Evolutionary conservation across 1,140 invertebrate genomes (phyloP).

Genomic region (Lithobius niger): DNA sequence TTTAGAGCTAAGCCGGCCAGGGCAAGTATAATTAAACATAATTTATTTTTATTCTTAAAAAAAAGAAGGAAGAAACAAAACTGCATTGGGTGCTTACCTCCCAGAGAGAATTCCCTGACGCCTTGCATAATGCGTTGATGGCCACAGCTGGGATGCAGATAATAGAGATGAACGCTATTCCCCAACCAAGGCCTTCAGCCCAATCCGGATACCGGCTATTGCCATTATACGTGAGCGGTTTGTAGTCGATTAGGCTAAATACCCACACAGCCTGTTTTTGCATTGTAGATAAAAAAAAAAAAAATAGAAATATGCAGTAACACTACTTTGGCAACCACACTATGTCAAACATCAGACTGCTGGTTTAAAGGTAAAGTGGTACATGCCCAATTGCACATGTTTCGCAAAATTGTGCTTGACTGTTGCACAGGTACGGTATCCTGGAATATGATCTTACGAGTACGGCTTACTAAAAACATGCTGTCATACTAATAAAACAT

Average conservation of each 20-base stretch:
- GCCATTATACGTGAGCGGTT: conserved; percentile 61
- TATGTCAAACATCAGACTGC: no score
- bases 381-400: no score
- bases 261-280: conserved; percentile 61
- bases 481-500: no score
- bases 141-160: conserved; percentile 74
- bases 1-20: conserved; percentile 4
- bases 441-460: no score
- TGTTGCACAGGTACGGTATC: no score
- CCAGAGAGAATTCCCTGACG: conserved; percentile 51
- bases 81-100: conserved; percentile 42
- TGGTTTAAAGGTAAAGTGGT: no score
- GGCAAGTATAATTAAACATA: conserved; percentile 15
- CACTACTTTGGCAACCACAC: no score
- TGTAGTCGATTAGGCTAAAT: conserved; percentile 72
- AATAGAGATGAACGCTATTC: conserved; percentile 61
- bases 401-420: no score
- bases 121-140: conserved; percentile 49
- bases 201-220: conserved; percentile 64
- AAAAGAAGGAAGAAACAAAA: neutral
- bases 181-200: conserved; percentile 77
- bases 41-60: conserved; percentile 13
- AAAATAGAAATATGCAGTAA: conserved; percentile 5
- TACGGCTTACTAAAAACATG: no score
- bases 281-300: conserved; percentile 18